A percentile compares a stretch with the other conserved stretches of the same genome.
These are phyloP conservation scores for Beris morrisii DNA, from an alignment of 2,888 invertebrate species.

Conservation along the genomic window DNA sequence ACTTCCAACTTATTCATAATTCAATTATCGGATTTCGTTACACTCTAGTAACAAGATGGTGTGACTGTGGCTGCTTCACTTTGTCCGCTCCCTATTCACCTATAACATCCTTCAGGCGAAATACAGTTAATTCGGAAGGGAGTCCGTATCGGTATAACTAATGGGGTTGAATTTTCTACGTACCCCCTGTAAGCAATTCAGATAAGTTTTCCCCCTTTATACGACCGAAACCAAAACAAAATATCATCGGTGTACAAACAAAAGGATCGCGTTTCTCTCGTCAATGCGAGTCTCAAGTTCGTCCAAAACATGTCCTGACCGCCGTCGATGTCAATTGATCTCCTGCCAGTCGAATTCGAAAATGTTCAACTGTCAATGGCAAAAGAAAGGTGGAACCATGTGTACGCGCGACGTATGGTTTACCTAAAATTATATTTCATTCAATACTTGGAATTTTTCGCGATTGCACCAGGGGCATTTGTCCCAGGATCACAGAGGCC, in stretches of 20 bases:
- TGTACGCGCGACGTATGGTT: neutral
- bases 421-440: too few species aligned
- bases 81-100: too few species aligned
- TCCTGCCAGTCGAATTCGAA: neutral
- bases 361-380: neutral
- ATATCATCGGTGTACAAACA: slow-evolving; percentile 21
- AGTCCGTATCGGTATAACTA: too few species aligned
- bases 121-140: too few species aligned
- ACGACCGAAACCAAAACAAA: slow-evolving; percentile 6
- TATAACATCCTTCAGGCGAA: too few species aligned
- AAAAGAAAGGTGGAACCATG: neutral
- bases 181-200: neutral
- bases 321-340: neutral
- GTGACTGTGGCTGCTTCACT: too few species aligned
- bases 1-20: neutral
- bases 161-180: too few species aligned
- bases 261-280: slow-evolving; percentile 32
- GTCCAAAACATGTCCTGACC: slow-evolving; percentile 15
- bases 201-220: neutral
- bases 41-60: neutral
- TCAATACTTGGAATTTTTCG: too few species aligned
- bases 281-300: slow-evolving; percentile 33
- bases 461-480: too few species aligned
- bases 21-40: slow-evolving; percentile 10
- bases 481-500: too few species aligned